Evolutionary conservation across 2,113 vertebrate genomes (phyloP).

Genomic region (Ifrita kowaldi): DNA sequence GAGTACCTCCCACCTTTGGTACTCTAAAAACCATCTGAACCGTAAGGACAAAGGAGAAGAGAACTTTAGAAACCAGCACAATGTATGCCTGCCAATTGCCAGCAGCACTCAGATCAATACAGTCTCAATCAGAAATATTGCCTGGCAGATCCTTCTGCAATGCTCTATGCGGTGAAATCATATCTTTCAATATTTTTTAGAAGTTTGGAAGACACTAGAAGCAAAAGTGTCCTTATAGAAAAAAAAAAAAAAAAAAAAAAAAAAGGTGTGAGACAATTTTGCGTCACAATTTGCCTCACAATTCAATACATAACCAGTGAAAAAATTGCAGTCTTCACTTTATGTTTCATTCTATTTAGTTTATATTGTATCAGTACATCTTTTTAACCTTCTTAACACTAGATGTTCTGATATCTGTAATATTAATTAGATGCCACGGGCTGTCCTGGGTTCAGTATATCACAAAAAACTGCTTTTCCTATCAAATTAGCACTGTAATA

Average conservation of each 20-base stretch:
- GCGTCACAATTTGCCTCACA: background rate
- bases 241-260: background rate
- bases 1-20: background rate
- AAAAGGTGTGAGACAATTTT: background rate
- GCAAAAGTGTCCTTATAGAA: background rate
- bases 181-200: background rate
- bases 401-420: background rate
- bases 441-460: background rate
- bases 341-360: background rate
- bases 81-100: background rate
- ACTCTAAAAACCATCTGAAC: background rate
- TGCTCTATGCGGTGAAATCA: background rate
- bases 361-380: background rate
- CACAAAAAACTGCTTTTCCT: background rate
- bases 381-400: background rate
- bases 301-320: background rate
- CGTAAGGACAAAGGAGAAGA: background rate
- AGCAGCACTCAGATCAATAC: background rate
- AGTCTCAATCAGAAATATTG: background rate
- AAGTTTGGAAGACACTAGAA: background rate
- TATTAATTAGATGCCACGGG: slow-evolving; percentile 16
- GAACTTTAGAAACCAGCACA: background rate
- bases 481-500: background rate
- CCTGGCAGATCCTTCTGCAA: background rate
- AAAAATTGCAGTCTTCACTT: background rate